Evolutionary conservation across 2,888 invertebrate genomes (phyloP), one percentile per base, ranked within the genome.

Genomic region (Plutella xylostella): DNA sequence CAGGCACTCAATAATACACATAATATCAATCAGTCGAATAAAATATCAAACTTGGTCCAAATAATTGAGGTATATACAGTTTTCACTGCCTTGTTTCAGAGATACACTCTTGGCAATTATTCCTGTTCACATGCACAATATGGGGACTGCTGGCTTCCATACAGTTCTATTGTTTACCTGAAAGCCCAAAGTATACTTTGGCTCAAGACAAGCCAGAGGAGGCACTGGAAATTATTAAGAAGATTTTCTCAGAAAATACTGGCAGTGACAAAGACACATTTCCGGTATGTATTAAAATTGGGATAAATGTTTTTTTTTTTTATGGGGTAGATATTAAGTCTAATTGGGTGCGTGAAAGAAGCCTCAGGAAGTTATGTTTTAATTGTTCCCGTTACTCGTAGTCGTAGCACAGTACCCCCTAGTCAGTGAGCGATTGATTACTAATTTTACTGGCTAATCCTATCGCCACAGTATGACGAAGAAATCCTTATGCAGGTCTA

Each of bases 21-120:
- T 11, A 25, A 25, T 11, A 25, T 25, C 6, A 25, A 25, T 11
- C 11, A 25, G 25, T 25, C n/a, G n/a, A n/a, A n/a, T n/a, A n/a
- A n/a, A n/a, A n/a, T n/a, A n/a, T n/a, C n/a, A n/a, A n/a, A n/a
- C n/a, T n/a, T n/a, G n/a, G n/a, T n/a, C n/a, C n/a, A n/a, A 11
- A 25, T 25, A 11, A 25, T 25, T 5, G 11, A 7, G 25, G 11
- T 25, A 11, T 7, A 7, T 5, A 25, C 25, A 25, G n/a, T 15
- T 30, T 19, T 20, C 20, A 40, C n/a, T 22, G 9, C 35, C 15
- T 17, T n/a, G 40, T 56, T 61, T 20, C 62, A 74, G 73, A 58
- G 43, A 42, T 71, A 5, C 67, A 67, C 21, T 58, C 68, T 0
- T 75, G 72, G 75, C 72, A 72, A 46, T 55, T 75, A 33, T 75